phyloP scores from a whole-genome alignment of 2,113 vertebrate genomes.

The Lasiurus cinereus region DNA sequence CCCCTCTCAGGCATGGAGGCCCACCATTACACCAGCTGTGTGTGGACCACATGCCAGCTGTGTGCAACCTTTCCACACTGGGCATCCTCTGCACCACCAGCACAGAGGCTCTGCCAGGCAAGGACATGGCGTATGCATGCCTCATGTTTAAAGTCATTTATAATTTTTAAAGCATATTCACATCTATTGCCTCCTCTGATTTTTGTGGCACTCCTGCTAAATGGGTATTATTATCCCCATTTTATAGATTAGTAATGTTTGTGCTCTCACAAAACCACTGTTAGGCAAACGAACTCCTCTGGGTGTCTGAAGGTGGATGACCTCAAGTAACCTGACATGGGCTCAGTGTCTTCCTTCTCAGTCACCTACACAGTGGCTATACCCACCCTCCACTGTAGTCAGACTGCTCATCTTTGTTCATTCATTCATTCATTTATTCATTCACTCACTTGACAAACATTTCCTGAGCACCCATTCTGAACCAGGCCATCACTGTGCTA shows the following conservation, averaged over 20 bases:
- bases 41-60: neutral
- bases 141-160: neutral
- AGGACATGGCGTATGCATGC: no score
- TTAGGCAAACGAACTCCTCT: neutral
- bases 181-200: neutral
- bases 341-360: neutral
- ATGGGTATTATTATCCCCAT: neutral
- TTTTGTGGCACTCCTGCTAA: neutral
- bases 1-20: neutral
- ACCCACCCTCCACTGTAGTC: neutral
- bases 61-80: neutral
- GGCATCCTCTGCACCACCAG: neutral
- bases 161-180: neutral
- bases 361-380: neutral
- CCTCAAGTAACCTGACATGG: fast-evolving
- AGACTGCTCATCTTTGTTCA: neutral
- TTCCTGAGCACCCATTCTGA: neutral
- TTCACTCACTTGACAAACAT: neutral
- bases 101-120: neutral
- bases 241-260: neutral
- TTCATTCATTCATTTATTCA: neutral
- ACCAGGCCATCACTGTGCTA: neutral
- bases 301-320: neutral
- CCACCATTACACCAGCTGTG: fast-evolving
- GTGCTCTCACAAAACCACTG: neutral